Evolutionary conservation across 2,888 invertebrate species (phyloP).

Genomic region (Heliothis peltigera): DNA sequence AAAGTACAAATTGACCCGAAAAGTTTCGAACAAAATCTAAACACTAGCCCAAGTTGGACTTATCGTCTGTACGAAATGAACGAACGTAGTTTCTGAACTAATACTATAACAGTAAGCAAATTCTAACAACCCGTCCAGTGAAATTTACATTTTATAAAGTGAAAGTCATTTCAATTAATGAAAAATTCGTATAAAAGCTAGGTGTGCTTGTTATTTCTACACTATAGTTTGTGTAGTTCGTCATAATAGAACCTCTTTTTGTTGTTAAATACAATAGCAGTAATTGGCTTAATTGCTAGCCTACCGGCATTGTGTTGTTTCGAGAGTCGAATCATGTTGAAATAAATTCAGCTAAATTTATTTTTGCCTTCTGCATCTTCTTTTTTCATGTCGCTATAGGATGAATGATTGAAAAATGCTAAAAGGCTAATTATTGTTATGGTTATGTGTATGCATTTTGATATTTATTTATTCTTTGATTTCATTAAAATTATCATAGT

Average conservation of each 20-base stretch:
- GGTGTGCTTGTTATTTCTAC: constrained; percentile 47
- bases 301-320: constrained; percentile 48
- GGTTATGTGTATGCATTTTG: constrained; percentile 1
- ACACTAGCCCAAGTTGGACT: constrained; percentile 24
- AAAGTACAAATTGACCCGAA: constrained; percentile 14
- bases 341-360: constrained; percentile 56
- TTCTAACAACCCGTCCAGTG: constrained; percentile 25
- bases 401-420: constrained; percentile 33
- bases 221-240: constrained; percentile 52
- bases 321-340: constrained; percentile 55
- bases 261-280: constrained; percentile 55
- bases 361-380: constrained; percentile 34
- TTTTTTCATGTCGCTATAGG: constrained; percentile 26
- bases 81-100: constrained; percentile 20
- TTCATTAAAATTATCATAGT: background rate
- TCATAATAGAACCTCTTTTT: constrained; percentile 55
- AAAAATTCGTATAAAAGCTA: constrained; percentile 32
- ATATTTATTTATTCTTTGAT: background rate
- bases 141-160: constrained; percentile 43
- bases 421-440: constrained; percentile 36
- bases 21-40: constrained; percentile 29
- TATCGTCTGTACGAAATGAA: constrained; percentile 8
- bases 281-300: constrained; percentile 60
- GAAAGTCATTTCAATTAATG: constrained; percentile 49
- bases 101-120: constrained; percentile 17